A percentile compares a stretch with the other conserved stretches of the same genome.
Evolutionary conservation across 2,888 invertebrate species (phyloP).

Genomic region (Hirtodrosophila histrioides): DNA sequence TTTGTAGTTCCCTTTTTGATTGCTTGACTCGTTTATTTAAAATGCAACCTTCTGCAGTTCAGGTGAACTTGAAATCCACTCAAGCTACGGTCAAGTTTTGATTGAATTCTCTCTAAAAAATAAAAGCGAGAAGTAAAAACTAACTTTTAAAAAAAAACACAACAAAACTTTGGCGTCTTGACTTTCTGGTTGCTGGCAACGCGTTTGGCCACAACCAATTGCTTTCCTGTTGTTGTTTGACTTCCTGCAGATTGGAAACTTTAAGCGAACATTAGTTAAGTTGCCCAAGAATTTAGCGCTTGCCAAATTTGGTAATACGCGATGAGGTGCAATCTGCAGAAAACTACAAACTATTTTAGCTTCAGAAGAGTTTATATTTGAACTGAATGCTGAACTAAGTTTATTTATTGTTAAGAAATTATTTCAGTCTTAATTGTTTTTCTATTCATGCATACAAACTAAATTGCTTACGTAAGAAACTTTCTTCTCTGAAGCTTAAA

Average conservation of each 20-base stretch:
- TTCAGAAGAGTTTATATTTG: neutral
- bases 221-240: constrained; percentile 25
- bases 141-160: constrained; percentile 8
- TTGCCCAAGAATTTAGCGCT: neutral
- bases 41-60: constrained; percentile 61
- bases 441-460: too few relatives aligned
- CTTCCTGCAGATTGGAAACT: constrained; percentile 36
- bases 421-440: too few relatives aligned
- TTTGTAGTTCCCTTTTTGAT: constrained; percentile 23
- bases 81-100: constrained; percentile 55
- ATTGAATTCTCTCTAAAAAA: constrained; percentile 64
- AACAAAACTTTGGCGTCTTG: constrained; percentile 30
- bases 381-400: too few relatives aligned
- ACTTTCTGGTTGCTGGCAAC: constrained; percentile 1
- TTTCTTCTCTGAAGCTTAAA: too few relatives aligned
- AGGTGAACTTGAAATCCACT: constrained; percentile 61
- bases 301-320: neutral
- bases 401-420: too few relatives aligned
- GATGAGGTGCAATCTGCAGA: neutral
- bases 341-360: neutral
- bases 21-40: constrained; percentile 59
- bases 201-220: constrained; percentile 36
- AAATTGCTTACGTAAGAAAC: too few relatives aligned
- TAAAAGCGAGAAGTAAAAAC: constrained; percentile 14
- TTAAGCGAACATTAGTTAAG: constrained; percentile 27